Evolutionary conservation across 2,797 vertebrate species (phyloP).

Genomic region (Neoniphon sammara): DNA sequence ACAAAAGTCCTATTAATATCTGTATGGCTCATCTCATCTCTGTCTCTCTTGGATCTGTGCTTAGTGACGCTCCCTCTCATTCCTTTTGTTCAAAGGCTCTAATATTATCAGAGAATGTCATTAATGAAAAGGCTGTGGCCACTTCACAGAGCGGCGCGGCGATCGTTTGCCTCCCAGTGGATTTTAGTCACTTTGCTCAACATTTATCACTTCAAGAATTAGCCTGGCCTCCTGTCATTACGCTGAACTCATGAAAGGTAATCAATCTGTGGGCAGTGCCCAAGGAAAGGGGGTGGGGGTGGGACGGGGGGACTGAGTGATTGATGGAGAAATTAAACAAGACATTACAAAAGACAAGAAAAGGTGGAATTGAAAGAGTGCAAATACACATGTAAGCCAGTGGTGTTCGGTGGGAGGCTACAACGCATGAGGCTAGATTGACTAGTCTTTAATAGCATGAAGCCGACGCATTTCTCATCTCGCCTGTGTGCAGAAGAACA

Average conservation of each 20-base stretch:
- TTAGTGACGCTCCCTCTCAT: conserved; percentile 36
- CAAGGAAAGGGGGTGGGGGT: conserved; percentile 63
- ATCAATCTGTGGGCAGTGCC: conserved; percentile 74
- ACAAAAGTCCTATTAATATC: conserved; percentile 36
- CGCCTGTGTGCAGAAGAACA: conserved; percentile 32
- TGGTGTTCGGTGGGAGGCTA: conserved; percentile 34
- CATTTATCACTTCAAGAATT: conserved; percentile 77
- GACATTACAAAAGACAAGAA: conserved; percentile 55
- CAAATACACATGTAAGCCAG: conserved; percentile 55
- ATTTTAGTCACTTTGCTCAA: conserved; percentile 66
- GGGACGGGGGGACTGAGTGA: conserved; percentile 59
- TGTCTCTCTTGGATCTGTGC: conserved; percentile 39
- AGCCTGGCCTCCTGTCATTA: conserved; percentile 75
- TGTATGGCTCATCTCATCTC: conserved; percentile 30
- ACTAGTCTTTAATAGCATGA: conserved; percentile 19
- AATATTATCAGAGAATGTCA: conserved; percentile 34
- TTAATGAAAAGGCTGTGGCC: conserved; percentile 41
- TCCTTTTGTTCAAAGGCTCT: conserved; percentile 43
- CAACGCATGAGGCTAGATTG: conserved; percentile 19
- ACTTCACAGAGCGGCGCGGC: conserved; percentile 49
- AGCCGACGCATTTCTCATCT: conserved; percentile 34
- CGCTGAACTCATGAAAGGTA: conserved; percentile 71
- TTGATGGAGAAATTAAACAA: conserved; percentile 71
- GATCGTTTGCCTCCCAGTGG: conserved; percentile 59
- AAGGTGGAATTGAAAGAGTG: conserved; percentile 41